Evolutionary conservation across 2,797 vertebrate genomes (phyloP).

Genomic region (Percopsis omiscomaycus): DNA sequence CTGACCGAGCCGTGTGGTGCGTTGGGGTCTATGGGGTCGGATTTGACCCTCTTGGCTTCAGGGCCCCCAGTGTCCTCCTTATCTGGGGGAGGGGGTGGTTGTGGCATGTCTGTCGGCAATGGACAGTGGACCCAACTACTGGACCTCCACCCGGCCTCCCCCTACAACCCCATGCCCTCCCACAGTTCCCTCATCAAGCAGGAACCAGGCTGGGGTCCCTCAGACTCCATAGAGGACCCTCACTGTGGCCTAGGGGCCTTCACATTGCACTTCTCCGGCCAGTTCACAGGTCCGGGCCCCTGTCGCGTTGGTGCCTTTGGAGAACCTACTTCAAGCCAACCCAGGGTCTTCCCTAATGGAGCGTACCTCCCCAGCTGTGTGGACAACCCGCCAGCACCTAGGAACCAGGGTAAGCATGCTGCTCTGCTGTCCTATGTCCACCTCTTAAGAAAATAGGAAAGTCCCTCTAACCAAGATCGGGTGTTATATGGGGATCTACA

Average conservation of each 20-base stretch:
- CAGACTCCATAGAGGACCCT: conserved; percentile 88
- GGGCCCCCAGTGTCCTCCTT: conserved; percentile 83
- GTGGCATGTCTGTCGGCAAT: conserved; percentile 84
- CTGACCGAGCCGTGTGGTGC: conserved; percentile 72
- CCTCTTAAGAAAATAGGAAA: neutral
- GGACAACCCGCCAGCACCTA: conserved; percentile 84
- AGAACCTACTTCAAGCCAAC: conserved; percentile 81
- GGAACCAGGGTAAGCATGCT: conserved; percentile 88
- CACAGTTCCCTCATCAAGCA: conserved; percentile 96
- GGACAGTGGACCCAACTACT: conserved; percentile 91
- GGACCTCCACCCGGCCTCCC: conserved; percentile 85
- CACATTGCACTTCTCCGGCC: conserved; percentile 94
- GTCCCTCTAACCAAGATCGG: too few species aligned
- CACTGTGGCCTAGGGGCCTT: conserved; percentile 93
- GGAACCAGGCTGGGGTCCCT: conserved; percentile 89
- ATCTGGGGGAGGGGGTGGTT: conserved; percentile 78
- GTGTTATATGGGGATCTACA: too few species aligned
- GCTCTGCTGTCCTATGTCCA: neutral
- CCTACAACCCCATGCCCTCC: conserved; percentile 86
- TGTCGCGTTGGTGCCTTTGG: conserved; percentile 89
- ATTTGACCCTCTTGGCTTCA: conserved; percentile 84
- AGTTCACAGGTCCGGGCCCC: conserved; percentile 90
- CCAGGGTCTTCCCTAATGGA: conserved; percentile 87
- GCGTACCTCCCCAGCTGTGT: conserved; percentile 89
- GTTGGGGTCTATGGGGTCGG: conserved; percentile 88